phyloP scores from a whole-genome alignment of 2,797 vertebrate genomes.

The Clarias pachynema region DNA sequence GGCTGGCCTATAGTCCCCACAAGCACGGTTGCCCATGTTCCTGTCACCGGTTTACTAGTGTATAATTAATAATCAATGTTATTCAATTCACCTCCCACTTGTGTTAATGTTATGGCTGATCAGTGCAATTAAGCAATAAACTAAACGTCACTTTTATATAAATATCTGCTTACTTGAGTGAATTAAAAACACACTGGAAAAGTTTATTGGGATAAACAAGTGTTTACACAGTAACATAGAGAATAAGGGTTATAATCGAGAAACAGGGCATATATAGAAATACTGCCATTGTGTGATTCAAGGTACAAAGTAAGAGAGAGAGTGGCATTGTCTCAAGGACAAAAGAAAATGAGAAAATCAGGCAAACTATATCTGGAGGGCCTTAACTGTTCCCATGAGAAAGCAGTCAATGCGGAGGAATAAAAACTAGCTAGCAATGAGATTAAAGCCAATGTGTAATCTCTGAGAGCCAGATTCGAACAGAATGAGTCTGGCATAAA shows the following conservation, averaged over 20 bases:
- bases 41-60: too few relatives aligned
- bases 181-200: neutral
- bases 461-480: neutral
- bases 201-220: neutral
- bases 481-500: neutral
- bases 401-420: conserved; percentile 9
- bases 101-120: too few relatives aligned
- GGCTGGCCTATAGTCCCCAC: too few relatives aligned
- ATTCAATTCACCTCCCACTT: too few relatives aligned
- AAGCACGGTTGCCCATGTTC: too few relatives aligned
- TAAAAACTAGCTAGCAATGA: conserved; percentile 2
- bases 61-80: too few relatives aligned
- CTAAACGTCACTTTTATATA: neutral
- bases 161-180: neutral
- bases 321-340: conserved; percentile 65
- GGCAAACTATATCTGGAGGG: conserved; percentile 55
- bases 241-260: neutral
- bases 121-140: neutral
- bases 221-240: neutral
- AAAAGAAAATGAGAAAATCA: conserved; percentile 51
- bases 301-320: conserved; percentile 5
- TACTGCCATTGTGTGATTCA: neutral
- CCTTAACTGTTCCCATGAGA: conserved; percentile 56
- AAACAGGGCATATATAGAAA: conserved; percentile 34
- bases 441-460: conserved; percentile 18